These are phyloP conservation scores for Strigamia crassipes DNA, from an alignment of 2,888 invertebrate genomes.

Conservation along the genomic window DNA sequence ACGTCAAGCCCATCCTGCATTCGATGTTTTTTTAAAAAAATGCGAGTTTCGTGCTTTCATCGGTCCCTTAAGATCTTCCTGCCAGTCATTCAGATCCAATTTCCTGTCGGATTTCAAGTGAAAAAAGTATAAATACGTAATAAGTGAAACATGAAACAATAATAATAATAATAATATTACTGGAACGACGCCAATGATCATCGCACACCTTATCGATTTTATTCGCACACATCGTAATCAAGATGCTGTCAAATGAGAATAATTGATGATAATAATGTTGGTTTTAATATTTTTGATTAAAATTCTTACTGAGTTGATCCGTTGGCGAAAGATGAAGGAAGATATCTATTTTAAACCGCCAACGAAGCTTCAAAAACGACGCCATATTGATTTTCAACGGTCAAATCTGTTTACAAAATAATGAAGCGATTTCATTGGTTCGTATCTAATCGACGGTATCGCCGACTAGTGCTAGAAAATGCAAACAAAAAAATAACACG, in stretches of 20 bases:
- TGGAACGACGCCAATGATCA: background rate
- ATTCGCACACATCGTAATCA: too few species aligned
- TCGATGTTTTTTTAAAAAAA: background rate
- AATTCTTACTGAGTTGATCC: too few species aligned
- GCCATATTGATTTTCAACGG: too few species aligned
- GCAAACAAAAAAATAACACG: background rate
- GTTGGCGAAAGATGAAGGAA: too few species aligned
- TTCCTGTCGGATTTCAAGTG: slow-evolving; percentile 2
- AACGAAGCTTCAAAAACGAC: too few species aligned
- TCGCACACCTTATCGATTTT: background rate
- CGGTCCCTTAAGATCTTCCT: background rate
- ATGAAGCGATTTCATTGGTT: background rate
- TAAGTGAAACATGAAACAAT: background rate
- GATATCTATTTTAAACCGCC: too few species aligned
- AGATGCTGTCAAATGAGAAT: too few species aligned
- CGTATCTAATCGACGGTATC: background rate
- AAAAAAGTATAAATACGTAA: background rate
- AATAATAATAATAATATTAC: background rate
- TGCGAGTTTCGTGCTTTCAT: background rate
- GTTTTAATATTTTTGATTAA: too few species aligned
- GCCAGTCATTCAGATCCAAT: background rate
- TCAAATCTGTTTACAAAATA: background rate
- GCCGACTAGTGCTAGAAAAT: too few species aligned
- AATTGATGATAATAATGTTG: too few species aligned
- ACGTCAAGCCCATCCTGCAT: background rate